Percentiles rank a stretch among this genome's conserved stretches.
Evolutionary conservation across 1,140 invertebrate species (phyloP).

Genomic region (Condylostylus longicornis): DNA sequence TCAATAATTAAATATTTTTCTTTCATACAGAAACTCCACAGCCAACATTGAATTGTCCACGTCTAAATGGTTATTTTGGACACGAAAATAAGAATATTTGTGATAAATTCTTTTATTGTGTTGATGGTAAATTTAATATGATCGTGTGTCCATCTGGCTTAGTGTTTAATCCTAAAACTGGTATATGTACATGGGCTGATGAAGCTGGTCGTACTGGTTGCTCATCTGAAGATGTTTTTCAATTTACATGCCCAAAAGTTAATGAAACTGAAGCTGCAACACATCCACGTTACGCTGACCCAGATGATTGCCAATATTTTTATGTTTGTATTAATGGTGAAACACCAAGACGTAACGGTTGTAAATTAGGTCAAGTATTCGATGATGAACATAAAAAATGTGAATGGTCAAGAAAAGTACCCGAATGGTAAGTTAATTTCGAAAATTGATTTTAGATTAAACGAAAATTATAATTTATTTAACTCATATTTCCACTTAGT

Average conservation of each 20-base stretch:
- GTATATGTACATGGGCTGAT: constrained; percentile 84
- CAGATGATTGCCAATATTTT: constrained; percentile 83
- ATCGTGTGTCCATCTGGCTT: constrained; percentile 76
- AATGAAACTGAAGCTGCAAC: constrained; percentile 53
- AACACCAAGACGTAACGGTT: constrained; percentile 64
- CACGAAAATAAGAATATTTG: constrained; percentile 66
- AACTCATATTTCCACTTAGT: no score
- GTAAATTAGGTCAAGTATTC: constrained; percentile 80
- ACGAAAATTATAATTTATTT: constrained; percentile 14
- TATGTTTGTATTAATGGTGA: constrained; percentile 82
- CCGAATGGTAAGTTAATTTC: constrained; percentile 63
- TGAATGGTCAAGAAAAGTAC: constrained; percentile 76
- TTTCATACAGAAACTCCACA: constrained; percentile 51
- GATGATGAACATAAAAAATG: constrained; percentile 68
- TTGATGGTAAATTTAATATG: constrained; percentile 76
- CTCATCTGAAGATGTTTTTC: constrained; percentile 66
- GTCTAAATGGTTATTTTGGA: constrained; percentile 76
- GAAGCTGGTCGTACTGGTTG: constrained; percentile 75
- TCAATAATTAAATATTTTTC: no score
- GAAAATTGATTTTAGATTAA: no score
- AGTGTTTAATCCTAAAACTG: constrained; percentile 74
- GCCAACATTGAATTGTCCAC: constrained; percentile 56
- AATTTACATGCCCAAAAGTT: constrained; percentile 69
- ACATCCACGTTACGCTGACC: constrained; percentile 73
- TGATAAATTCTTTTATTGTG: constrained; percentile 82